A percentile compares a stretch with the other conserved stretches of the same genome.
phyloP scores from a whole-genome alignment of 23 tunicate species.

The Halocynthia roretzi region DNA sequence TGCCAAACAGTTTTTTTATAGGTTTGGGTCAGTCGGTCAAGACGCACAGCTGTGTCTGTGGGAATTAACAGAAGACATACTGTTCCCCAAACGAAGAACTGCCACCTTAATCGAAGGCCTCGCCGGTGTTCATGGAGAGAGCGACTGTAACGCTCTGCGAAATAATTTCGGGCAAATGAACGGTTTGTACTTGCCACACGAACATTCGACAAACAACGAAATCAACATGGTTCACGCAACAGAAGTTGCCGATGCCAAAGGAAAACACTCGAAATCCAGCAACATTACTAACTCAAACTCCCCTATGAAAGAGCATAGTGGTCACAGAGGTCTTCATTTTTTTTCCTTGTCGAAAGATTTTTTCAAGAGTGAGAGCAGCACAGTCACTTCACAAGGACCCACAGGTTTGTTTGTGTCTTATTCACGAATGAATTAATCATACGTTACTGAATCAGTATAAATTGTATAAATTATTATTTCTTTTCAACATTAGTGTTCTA shows the following conservation, averaged over 20 bases:
- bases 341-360: slow-evolving; percentile 8
- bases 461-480: too few relatives aligned
- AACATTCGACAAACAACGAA: too few relatives aligned
- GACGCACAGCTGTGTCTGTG: slow-evolving; percentile 91
- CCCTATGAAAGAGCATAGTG: not conserved
- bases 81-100: slow-evolving; percentile 47
- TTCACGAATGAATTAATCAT: not conserved
- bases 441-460: not conserved
- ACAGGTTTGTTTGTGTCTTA: not conserved
- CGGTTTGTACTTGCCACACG: not conserved
- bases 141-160: not conserved
- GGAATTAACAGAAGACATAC: slow-evolving; percentile 80
- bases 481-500: too few relatives aligned
- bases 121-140: not conserved
- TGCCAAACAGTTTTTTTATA: slow-evolving; percentile 43
- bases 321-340: slow-evolving; percentile 3
- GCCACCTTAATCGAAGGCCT: slow-evolving; percentile 3
- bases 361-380: not conserved
- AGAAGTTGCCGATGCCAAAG: not conserved
- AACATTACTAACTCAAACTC: not conserved
- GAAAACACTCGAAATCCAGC: slow-evolving; percentile 16
- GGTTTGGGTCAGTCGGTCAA: slow-evolving; percentile 98
- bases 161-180: not conserved
- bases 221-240: not conserved
- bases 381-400: not conserved